Evolutionary conservation across 1,140 invertebrate species (phyloP).

Genomic region (Drosophila bocki): DNA sequence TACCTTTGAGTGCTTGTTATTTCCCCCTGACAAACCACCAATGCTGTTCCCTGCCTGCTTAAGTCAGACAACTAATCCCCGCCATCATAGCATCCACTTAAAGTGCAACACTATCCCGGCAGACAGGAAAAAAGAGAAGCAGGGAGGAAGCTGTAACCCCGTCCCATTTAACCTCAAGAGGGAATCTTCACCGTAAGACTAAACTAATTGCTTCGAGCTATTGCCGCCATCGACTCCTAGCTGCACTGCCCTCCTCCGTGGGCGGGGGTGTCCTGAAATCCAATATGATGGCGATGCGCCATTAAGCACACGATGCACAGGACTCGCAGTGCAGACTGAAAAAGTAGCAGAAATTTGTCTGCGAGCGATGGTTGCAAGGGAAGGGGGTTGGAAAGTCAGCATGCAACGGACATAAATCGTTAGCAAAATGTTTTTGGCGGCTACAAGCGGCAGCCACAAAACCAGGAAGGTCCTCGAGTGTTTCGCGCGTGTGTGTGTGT

Average conservation of each 20-base stretch:
- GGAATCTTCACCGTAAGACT: slow-evolving; percentile 46
- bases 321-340: slow-evolving; percentile 38
- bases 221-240: slow-evolving; percentile 49
- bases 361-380: slow-evolving; percentile 5
- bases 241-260: background rate
- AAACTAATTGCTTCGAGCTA: slow-evolving; percentile 70
- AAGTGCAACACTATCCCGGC: slow-evolving; percentile 28
- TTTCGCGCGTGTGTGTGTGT: slow-evolving; percentile 68
- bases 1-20: slow-evolving; percentile 5
- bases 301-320: slow-evolving; percentile 57
- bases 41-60: slow-evolving; percentile 16
- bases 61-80: slow-evolving; percentile 47
- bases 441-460: slow-evolving; percentile 62
- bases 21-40: slow-evolving; percentile 25
- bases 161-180: slow-evolving; percentile 46
- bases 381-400: slow-evolving; percentile 33
- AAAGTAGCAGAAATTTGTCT: slow-evolving; percentile 76
- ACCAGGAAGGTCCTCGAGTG: slow-evolving; percentile 41
- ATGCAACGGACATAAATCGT: slow-evolving; percentile 80
- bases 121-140: background rate
- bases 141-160: slow-evolving; percentile 1
- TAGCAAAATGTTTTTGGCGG: slow-evolving; percentile 82
- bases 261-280: slow-evolving; percentile 36
- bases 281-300: slow-evolving; percentile 57
- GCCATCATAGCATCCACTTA: slow-evolving; percentile 48